Base-by-base conservation (phyloP, 1,140 invertebrate species). In the Drosophila teissieri region DNA sequence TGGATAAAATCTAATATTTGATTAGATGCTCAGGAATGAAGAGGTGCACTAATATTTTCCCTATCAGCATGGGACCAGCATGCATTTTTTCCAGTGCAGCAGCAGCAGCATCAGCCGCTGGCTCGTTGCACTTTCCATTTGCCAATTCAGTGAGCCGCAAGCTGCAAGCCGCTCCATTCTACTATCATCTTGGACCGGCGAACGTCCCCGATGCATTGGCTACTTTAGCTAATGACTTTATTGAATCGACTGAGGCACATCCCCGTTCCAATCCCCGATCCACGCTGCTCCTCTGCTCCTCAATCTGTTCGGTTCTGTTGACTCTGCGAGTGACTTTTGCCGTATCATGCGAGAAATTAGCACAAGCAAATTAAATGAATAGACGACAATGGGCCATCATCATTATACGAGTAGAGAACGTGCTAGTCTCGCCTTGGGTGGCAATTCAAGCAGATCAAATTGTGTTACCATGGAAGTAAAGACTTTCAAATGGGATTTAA, bases 151-250 rank as follows among this genome's bases (percentile, higher is more conserved):
- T 79, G 83, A 75, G 72, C 72, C 69, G 83, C 63, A 64, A 75
- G 72, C 72, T 65, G 83, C 63, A 64, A 56, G 69, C 69, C 39
- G 68, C 52, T 64, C 31, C 42, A 61, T 56, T 44, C 51, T 37
- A 27, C 42, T 44, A 37, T 34, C 36, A 68, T 64, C 60, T 64
- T 63, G 51, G 60, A 53, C 58, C 24, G 58, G 36, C 58, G 44
- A 39, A 14, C 54, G 63, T 81, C 73, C 81, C 73, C 65, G 44
- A 72, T 69, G 78, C 78, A 74, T 78, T 78, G 79, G 79, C 84
- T 88, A 89, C 84, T 88, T 88, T 83, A 76, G 79, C 83, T 88
- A 88, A 88, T 89, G 84, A 83, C 84, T 89, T 89, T 80, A 88
- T 88, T 88, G 83, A 80, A 89, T 83, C 83, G 81, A 74, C 73